Base-by-base conservation (phyloP, 2,888 invertebrate genomes). In the Parascotia fuliginaria region DNA sequence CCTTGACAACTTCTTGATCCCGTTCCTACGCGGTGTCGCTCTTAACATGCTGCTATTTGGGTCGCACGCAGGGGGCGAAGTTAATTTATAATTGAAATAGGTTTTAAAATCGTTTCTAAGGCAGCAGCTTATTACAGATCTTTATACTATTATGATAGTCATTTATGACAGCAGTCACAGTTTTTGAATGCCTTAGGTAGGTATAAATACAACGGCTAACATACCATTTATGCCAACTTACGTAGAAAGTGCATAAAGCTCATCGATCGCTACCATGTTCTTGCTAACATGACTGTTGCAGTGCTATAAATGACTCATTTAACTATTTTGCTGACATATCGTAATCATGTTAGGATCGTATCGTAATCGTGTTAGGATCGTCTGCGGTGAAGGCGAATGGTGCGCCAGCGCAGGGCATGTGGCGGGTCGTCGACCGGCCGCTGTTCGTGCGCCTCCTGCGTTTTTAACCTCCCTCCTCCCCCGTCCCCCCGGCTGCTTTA, bases 341-440 rank as follows among this genome's bases (percentile, higher is more conserved):
- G 78, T 85, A 82, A 83, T 83, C 79, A 76, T 80, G 81, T 79
- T 85, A 84, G 81, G 82, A 85, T 86, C 77, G 75, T 73, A 79
- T 81, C 75, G 78, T 85, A 82, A 83, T 83, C 79, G 76, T 80
- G 81, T 79, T 85, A 84, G 81, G 82, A 85, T 86, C 77, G 75
- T 73, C 74, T 72, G 72, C 77, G 77, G 79, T 78, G 77, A 74
- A 81, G 70, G 74, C 87, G 80, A 88, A 83, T 87, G 89, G 79
- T 89, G 86, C 83, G 85, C 83, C 74, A 74, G 85, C 84, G 84
- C 89, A 86, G 87, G 89, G 89, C 87, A 85, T 80, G 85, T 81
- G 82, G 80, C 84, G 83, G 91, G 90, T 90, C 90, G 90, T 87
- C 90, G 91, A 90, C 90, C 89, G 87, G 78, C 85, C 69, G 87